Base-by-base conservation (phyloP, 1,140 invertebrate species). In the Philopotamus ludificatus region DNA sequence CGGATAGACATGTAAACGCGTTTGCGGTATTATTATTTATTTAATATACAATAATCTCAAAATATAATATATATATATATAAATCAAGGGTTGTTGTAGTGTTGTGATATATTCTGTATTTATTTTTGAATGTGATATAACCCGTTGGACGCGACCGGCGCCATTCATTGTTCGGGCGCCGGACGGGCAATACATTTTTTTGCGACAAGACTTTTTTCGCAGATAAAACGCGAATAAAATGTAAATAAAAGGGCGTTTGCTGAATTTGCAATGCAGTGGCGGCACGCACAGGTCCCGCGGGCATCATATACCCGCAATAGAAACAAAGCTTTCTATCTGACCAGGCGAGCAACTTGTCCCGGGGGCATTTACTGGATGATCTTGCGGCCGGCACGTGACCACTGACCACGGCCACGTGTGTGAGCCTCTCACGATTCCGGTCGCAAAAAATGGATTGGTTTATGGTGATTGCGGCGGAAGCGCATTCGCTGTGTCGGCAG, bases 301-400 rank as follows among this genome's bases (percentile, higher is more conserved):
- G 62, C 21, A 57, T 65, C 63, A 62, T 66, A 61, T 61, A 26
- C 45, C 25, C 15, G 53, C 58, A 65, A 55, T 44, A 59, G 57
- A 45, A 53, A 68, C 67, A 59, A 61, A 51, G 63, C 54, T 55
- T 65, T 62, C 50, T 62, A 58, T 65, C 67, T 65, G 67, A 65
- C 67, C 67, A 51, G 42, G 49, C 25, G 12, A 8, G n/a, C 44
- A 44, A 68, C 39, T 54, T 21, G 15, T 44, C 66, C 61, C 66
- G n/a, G 23, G 65, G 54, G 55, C 23, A 10, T 68, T 39, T 42
- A 67, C n/a, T 34, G 28, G 54, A 68, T 68, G 66, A 57, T 68
- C 45, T 34, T 25, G 50, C 25, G 47, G 15, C 44, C n/a, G 51
- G 9, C 26, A 67, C 65, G 65, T 67, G 65, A 67, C 60, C 59